Base-by-base conservation (phyloP, 1,140 invertebrate species). In the Microplitis mediator region DNA sequence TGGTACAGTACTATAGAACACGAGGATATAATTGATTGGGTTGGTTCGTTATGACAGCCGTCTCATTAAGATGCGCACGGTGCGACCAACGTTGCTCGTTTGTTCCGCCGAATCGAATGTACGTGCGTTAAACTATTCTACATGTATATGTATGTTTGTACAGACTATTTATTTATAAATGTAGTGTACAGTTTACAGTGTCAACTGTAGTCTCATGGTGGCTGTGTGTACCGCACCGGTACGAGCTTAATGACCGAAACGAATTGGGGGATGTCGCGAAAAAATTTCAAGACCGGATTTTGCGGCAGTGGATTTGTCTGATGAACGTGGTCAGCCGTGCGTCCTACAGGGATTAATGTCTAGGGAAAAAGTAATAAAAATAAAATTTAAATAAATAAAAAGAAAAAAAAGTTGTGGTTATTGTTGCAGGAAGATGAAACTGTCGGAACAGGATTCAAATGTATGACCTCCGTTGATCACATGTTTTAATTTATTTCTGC, bases 1-100 rank as follows among this genome's bases (percentile, higher is more conserved):
- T 14, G 13, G 63, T 69, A 67, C 23, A 23, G 23, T 56, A 50
- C 23, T 72, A 50, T 14, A 31, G 45, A 52, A 69, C 63, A 39
- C 64, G 62, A 66, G 39, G 65, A 60, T 76, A 77, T 78, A 79
- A 79, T 79, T 79, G 78, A 79, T 79, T 79, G 78, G 78, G 69
- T 74, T 35, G 75, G 78, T 76, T 79, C 77, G 77, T 79, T 79
- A 78, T 78, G 78, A 79, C 75, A 76, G 66, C 61, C 75, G 78
- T 75, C 78, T 79, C 78, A 79, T 79, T 79, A 79, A 78, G 78
- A 79, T 74, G 73, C 77, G 74, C 74, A 23, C 31, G 54, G 66
- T 75, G 75, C 74, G 70, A 68, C 66, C 62, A 50, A 69, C 77
- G 74, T 70, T 73, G 74, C 75, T 80, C 77, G 74, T 80, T 80